Evolutionary conservation across 2,113 vertebrate genomes (phyloP), one percentile per base, ranked within the genome.

Genomic region (Dolichotis patagonum): DNA sequence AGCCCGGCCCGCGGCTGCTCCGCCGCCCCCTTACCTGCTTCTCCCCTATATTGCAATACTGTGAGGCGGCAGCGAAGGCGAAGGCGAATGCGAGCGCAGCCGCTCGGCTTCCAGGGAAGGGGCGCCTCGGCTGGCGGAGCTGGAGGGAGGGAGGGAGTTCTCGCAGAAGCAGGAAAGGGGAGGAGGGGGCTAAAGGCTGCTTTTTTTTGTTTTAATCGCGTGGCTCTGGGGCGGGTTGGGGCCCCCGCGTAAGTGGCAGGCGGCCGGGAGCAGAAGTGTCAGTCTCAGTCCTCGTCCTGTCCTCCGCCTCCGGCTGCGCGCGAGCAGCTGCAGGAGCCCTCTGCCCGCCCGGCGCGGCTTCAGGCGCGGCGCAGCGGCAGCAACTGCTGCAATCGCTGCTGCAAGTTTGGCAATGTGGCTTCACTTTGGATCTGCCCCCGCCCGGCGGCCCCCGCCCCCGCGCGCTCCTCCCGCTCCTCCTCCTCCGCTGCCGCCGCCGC

Each of bases 11-110:
- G 30, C 95, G 63, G 91, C 73, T 88, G 91, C 87, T 92, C 88
- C 12, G 85, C 77, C 75, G 89, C 94, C 95, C 95, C 93, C 98
- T 98, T 98, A 98, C 98, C 98, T 98, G 98, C 97, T 98, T 98
- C 90, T 98, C 98, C 98, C 98, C 98, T 98, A 98, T 98, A 98
- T 96, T 98, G 98, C 97, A 97, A 98, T 77, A 98, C 60, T 97
- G 98, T 97, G 96, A 95, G 97, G 95, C 97, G 89, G 96, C 93
- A 92, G 92, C 95, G 92, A 71, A 96, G 96, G 96, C 89, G 97
- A 97, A 94, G 96, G 96, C 89, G 97, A 97, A 94, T 8, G 91
- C 95, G 95, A 94, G 96, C 96, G 96, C 91, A 98, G 98, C 92
- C 97, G 98, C 97, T 97, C 97, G 95, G 97, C 96, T 96, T 96